A percentile compares a stretch with the other conserved stretches of the same genome.
Conservation (phyloP, 2,113 vertebrate species). For the Pseudois nayaur region DNA sequence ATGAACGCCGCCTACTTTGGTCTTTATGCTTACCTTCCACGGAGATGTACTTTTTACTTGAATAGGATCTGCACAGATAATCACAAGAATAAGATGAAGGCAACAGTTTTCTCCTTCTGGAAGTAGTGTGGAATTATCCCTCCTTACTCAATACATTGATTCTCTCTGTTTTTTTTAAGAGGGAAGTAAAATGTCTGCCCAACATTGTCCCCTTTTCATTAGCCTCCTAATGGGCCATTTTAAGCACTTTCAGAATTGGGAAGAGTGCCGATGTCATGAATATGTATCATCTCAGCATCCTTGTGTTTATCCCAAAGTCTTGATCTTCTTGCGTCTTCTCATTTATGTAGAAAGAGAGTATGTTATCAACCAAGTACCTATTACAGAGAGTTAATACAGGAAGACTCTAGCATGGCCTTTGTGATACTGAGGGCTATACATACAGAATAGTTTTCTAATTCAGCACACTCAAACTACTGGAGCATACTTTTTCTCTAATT, state of each 20-base stretch:
- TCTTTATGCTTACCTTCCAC: not conserved
- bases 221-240: not conserved
- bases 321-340: not conserved
- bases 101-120: not conserved
- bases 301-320: not conserved
- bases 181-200: not conserved
- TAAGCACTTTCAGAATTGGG: not conserved
- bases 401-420: not conserved
- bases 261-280: not conserved
- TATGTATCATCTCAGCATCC: not conserved
- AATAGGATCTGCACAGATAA: not conserved
- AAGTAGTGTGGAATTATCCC: not conserved
- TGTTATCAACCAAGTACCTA: not conserved
- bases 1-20: not conserved
- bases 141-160: not conserved
- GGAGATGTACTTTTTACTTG: not conserved
- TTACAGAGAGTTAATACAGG: not conserved
- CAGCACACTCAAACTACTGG: not conserved
- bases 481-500: not conserved
- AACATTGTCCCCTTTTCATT: not conserved
- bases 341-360: not conserved
- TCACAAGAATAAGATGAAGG: not conserved
- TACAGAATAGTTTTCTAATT: not conserved
- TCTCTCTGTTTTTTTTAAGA: not conserved
- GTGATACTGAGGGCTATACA: not conserved